These are phyloP conservation scores for Podarcis lilfordi DNA, from an alignment of 2,797 vertebrate species.

Conservation along the genomic window DNA sequence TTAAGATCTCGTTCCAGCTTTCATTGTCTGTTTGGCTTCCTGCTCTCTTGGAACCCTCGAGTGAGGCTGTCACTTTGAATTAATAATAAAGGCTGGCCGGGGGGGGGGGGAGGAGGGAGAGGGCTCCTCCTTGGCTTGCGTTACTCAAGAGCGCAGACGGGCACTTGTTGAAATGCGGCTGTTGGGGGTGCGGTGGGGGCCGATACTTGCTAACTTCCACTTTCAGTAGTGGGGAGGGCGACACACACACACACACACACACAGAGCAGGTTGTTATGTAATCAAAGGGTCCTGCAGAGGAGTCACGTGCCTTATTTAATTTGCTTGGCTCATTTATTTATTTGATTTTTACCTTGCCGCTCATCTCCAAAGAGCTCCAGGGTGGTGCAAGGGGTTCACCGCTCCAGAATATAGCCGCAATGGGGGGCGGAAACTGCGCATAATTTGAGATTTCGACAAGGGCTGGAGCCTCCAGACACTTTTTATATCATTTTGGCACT, in stretches of 20 bases:
- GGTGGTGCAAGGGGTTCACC: too few relatives aligned
- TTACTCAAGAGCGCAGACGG: constrained; percentile 54
- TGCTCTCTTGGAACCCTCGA: constrained; percentile 70
- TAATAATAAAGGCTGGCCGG: constrained; percentile 51
- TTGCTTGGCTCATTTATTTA: background rate
- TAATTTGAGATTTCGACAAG: too few relatives aligned
- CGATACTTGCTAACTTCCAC: constrained; percentile 22
- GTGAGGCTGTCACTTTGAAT: constrained; percentile 66
- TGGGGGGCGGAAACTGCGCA: too few relatives aligned
- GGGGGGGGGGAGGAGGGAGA: background rate
- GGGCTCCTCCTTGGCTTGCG: constrained; percentile 42
- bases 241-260: too few relatives aligned
- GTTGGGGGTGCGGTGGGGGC: constrained; percentile 27
- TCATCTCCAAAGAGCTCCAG: too few relatives aligned
- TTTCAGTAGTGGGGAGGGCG: background rate
- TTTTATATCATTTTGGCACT: too few relatives aligned
- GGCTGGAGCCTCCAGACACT: too few relatives aligned
- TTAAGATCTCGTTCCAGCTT: constrained; percentile 70
- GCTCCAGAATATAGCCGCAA: too few relatives aligned
- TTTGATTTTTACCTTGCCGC: too few relatives aligned
- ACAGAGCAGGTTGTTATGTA: too few relatives aligned
- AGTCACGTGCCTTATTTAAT: background rate
- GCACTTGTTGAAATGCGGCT: constrained; percentile 41
- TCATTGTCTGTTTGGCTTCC: constrained; percentile 73
- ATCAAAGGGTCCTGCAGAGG: background rate